Conservation (phyloP, 2,797 vertebrate genomes). For the Acanthurus tractus region DNA sequence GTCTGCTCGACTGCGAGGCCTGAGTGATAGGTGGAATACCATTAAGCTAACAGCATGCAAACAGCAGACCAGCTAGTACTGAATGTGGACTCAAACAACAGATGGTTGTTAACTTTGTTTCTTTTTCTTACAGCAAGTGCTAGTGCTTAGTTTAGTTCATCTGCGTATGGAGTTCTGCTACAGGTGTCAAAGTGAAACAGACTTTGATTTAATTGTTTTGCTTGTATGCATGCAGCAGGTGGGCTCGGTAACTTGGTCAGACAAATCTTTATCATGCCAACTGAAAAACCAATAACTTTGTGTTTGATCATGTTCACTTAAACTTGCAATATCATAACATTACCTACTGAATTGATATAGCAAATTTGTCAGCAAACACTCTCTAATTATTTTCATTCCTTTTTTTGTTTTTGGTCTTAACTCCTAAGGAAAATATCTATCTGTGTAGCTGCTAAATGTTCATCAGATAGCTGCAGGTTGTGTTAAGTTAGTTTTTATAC, state of each 20-base stretch:
- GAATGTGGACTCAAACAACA: constrained; percentile 18
- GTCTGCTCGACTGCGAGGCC: constrained; percentile 39
- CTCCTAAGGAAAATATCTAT: background rate
- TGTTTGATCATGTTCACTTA: background rate
- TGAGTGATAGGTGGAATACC: constrained; percentile 55
- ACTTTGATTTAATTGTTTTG: background rate
- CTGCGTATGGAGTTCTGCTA: background rate
- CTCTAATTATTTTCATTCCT: no score
- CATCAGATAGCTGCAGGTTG: background rate
- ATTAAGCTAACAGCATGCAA: constrained; percentile 55
- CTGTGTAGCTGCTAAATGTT: background rate
- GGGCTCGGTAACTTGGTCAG: background rate
- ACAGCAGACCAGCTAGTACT: constrained; percentile 37
- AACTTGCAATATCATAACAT: background rate
- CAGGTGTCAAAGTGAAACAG: background rate
- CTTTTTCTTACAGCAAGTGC: background rate
- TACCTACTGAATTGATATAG: background rate
- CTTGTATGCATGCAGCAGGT: background rate
- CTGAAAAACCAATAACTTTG: background rate
- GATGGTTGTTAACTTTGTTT: constrained; percentile 6
- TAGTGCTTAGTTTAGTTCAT: background rate
- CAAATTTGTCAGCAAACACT: background rate
- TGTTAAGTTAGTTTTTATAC: background rate
- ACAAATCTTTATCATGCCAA: background rate
- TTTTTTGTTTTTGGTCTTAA: background rate